These are phyloP conservation scores for Anadara kagoshimensis DNA, from an alignment of 1,140 invertebrate genomes.

Conservation along the genomic window DNA sequence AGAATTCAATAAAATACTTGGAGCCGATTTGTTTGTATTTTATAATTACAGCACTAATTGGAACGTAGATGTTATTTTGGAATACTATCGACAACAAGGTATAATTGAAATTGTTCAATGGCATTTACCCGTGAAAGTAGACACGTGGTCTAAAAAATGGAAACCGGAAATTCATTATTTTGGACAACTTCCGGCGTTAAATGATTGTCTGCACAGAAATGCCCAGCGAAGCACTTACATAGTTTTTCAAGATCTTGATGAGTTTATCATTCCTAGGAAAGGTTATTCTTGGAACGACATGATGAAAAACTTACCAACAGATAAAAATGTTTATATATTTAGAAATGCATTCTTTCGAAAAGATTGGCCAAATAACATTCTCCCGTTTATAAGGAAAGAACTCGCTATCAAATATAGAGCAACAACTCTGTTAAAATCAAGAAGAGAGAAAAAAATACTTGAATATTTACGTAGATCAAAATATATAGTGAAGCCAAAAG, in stretches of 20 bases:
- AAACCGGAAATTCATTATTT: slow-evolving; percentile 29
- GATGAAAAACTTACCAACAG: slow-evolving; percentile 5
- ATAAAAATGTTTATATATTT: slow-evolving; percentile 7
- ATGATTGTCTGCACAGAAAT: slow-evolving; percentile 40
- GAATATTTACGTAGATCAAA: not conserved
- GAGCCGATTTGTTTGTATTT: slow-evolving; percentile 11
- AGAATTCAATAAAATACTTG: slow-evolving; percentile 10
- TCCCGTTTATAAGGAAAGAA: not conserved
- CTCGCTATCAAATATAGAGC: not conserved
- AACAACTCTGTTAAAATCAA: slow-evolving; percentile 2
- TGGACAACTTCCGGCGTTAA: slow-evolving; percentile 31
- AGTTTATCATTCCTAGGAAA: slow-evolving; percentile 40
- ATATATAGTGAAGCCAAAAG: slow-evolving; percentile 13
- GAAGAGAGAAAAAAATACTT: not conserved
- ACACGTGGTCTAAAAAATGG: no score
- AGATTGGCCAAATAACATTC: not conserved
- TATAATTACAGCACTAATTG: slow-evolving; percentile 2
- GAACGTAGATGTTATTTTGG: not conserved
- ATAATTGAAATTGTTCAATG: slow-evolving; percentile 1
- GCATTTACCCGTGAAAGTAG: slow-evolving; percentile 6
- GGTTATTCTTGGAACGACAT: not conserved
- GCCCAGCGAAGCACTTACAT: slow-evolving; percentile 24
- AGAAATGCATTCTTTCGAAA: not conserved
- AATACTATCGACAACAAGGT: slow-evolving; percentile 1
- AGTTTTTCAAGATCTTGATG: slow-evolving; percentile 34